Evolutionary conservation across 2,888 invertebrate genomes (phyloP), one percentile per base, ranked within the genome.

Genomic region (Chrysomela aeneicollis): DNA sequence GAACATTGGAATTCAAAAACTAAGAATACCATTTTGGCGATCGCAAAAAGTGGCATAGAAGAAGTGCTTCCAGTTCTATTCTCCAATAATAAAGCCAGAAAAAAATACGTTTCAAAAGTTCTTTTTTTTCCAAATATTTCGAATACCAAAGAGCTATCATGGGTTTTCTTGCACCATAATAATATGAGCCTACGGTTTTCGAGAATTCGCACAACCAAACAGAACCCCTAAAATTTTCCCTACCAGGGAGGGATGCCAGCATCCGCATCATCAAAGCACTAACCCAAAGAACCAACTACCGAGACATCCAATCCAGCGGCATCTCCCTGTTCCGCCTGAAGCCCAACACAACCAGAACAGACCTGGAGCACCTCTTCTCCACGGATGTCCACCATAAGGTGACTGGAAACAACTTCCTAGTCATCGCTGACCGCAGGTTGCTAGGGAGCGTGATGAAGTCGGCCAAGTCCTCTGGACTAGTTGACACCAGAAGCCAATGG

Each of bases 401-500:
- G 26, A 74, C 82, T 12, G 83, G 83, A 21, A 69, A 63, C 30
- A 57, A 57, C 12, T 57, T 57, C 26, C 17, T 57, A 22, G 57
- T 46, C 2, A 46, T 57, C 4, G 46, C 57, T 15, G 22, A 22
- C 46, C 46, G 30, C 12, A 87, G 88, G 19, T 84, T 88, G 53
- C 86, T 90, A 77, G 85, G 87, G 12, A 86, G 87, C 0, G 85
- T 93, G 70, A 87, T 92, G 76, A 90, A 91, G 75, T 86, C 87
- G 2, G 92, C 92, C 0, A 88, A 90, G 50, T 83, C 86, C 0
- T 80, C 90, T 55, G 83, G 85, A 37, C 86, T 94, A 85, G 88
- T 91, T 0, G 87, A 90, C 74, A 89, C 92, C 0, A 85, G 84
- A 72, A 92, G 89, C 68, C 93, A 94, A 77, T 94, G 94, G 94